These are phyloP conservation scores for Callinectes sapidus DNA, from an alignment of 2,888 invertebrate genomes.

Conservation along the genomic window DNA sequence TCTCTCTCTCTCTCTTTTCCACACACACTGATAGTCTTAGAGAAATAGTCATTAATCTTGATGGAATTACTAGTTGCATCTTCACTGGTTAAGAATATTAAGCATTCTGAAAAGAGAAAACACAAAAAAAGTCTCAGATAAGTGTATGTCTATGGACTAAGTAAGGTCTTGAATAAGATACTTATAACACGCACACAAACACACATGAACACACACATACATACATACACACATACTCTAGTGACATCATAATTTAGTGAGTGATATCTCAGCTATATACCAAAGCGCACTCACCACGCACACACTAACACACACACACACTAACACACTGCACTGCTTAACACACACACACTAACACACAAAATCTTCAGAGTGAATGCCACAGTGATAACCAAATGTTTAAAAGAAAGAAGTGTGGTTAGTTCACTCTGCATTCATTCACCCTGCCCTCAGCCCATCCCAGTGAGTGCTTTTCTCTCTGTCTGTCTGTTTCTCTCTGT, in stretches of 20 bases:
- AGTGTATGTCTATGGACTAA: constrained; percentile 30
- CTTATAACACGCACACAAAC: constrained; percentile 9
- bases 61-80: constrained; percentile 33
- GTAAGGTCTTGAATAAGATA: constrained; percentile 32
- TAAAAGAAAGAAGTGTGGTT: not conserved
- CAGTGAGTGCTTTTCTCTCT: not conserved
- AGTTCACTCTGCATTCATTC: not conserved
- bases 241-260: not conserved
- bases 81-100: constrained; percentile 20
- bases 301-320: constrained; percentile 1
- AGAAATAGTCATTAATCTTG: constrained; percentile 26
- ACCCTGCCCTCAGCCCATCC: constrained; percentile 4
- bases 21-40: not conserved
- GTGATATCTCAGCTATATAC: constrained; percentile 13
- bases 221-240: not conserved
- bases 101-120: constrained; percentile 27
- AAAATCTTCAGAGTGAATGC: not conserved
- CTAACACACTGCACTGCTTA: constrained; percentile 9
- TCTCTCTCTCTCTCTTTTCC: too few species aligned
- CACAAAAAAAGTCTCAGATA: constrained; percentile 28
- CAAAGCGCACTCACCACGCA: constrained; percentile 23
- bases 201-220: not conserved
- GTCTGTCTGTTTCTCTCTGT: not conserved
- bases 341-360: constrained; percentile 8
- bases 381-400: constrained; percentile 3